A percentile compares a stretch with the other conserved stretches of the same genome.
These are phyloP conservation scores for Champsocephalus gunnari DNA, from an alignment of 2,797 vertebrate genomes.

Conservation along the genomic window DNA sequence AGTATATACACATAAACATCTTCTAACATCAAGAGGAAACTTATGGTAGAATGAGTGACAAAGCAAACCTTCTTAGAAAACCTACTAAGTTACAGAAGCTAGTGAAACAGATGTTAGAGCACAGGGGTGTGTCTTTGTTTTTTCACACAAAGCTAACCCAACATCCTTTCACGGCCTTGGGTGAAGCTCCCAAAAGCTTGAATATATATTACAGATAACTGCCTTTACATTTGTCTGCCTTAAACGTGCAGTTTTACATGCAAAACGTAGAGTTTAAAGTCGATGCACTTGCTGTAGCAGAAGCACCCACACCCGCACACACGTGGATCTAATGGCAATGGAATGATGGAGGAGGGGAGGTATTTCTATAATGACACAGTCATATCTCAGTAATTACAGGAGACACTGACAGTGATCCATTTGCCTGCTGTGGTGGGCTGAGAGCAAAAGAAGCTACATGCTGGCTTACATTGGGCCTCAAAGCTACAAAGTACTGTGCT, in stretches of 20 bases:
- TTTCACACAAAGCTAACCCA: neutral
- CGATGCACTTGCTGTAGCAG: neutral
- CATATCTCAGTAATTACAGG: conserved; percentile 72
- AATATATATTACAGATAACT: conserved; percentile 2
- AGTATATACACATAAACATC: neutral
- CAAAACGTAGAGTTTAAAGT: neutral
- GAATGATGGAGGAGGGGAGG: conserved; percentile 65
- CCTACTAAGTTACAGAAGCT: neutral
- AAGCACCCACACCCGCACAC: conserved; percentile 7
- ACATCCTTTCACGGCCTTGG: neutral
- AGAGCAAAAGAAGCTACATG: conserved; percentile 34
- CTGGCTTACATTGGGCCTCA: conserved; percentile 10
- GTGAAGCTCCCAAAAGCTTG: neutral
- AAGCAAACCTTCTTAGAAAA: neutral
- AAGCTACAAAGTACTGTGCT: neutral
- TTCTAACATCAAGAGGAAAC: no score
- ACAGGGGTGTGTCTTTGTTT: neutral
- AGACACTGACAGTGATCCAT: conserved; percentile 71
- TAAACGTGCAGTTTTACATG: neutral
- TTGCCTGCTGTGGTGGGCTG: conserved; percentile 49
- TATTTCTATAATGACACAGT: conserved; percentile 65
- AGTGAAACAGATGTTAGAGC: conserved; percentile 7
- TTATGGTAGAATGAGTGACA: neutral
- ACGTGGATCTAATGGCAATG: conserved; percentile 29
- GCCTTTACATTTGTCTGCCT: neutral